Evolutionary conservation across 30 jellyfish, hydroid and myxozoan species (phyloP), one percentile per base, ranked within the genome.

Genomic region (Haliclystus octoradiatus): DNA sequence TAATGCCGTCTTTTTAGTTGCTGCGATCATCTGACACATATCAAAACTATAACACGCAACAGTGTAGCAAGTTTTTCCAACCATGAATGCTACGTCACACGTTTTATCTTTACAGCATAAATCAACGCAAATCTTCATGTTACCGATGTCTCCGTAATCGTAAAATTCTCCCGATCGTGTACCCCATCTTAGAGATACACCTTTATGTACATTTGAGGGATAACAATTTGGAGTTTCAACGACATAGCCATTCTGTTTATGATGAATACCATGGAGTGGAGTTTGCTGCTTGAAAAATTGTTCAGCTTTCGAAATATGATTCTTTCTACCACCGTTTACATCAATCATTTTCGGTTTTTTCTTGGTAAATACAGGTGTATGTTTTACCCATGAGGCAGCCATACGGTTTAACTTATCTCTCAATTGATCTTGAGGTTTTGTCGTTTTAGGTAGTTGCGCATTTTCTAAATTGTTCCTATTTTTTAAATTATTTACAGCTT

Each of bases 11-110:
- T 69, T 35, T 28, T 73, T 74, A 3, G 90, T 27, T 26, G 94
- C 69, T 2, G 93, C 92, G 31, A 82, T 82, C 95, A 89, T 89
- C 57, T 76, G 95, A 60, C 98, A 89, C 66, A 81, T 74, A 35
- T 89, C 98, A 27, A 89, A 81, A 24, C 93, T 89, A 1, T 92
- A 89, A 62, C 98, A 89, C 2, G 98, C 80, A 27, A 81, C 89
- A 3, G 98, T 89, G 75, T 89, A 89, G 70, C 98, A 89, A 2
- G 94, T 81, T 60, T 73, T 82, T 2, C 90, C 98, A 1, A 89
- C 93, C 95, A 81, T 89, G 49, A 89, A 89, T 23, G 98, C 85
- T 15, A 89, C 98, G 35, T 89, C 95, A 73, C 98, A 89, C 66
- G 67, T 73, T 46, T 80, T 89, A 51, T 89, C 98, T 65, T 89